Conservation (phyloP, 2,888 invertebrate genomes). For the Electrophaes corylata region DNA sequence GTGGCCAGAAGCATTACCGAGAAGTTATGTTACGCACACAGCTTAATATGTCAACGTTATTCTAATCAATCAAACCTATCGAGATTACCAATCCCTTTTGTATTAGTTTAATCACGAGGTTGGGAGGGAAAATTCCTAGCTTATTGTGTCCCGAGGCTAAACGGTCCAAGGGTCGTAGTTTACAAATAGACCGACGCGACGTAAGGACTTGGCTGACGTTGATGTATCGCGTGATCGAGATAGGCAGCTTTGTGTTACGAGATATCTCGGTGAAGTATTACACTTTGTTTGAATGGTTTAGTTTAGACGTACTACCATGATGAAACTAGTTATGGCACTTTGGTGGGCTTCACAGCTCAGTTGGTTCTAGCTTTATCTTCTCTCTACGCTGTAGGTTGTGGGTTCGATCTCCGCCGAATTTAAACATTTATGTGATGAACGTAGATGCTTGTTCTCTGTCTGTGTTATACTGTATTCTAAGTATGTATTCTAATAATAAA, state of each 20-base stretch:
- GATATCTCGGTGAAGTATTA: slow-evolving; percentile 31
- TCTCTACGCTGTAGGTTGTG: no score
- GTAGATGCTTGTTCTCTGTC: no score
- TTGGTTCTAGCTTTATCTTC: no score
- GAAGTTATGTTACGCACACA: neutral
- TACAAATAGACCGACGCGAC: slow-evolving; percentile 44
- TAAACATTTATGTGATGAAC: no score
- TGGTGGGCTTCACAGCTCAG: no score
- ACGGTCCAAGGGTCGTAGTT: slow-evolving; percentile 25
- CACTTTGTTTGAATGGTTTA: slow-evolving; percentile 19
- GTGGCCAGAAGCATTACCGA: no score
- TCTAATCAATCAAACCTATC: slow-evolving; percentile 13
- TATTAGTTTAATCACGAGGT: neutral
- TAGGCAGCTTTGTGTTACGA: slow-evolving; percentile 38
- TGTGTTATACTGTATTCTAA: no score
- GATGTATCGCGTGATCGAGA: slow-evolving; percentile 54
- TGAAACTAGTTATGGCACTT: neutral
- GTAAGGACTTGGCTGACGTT: slow-evolving; percentile 51
- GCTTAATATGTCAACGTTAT: neutral
- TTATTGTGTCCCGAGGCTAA: slow-evolving; percentile 22
- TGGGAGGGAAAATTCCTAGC: neutral
- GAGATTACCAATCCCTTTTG: slow-evolving; percentile 19
- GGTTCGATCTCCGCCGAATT: no score
- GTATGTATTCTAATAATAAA: no score
- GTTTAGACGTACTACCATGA: neutral